Base-by-base conservation (phyloP, 2,888 invertebrate genomes). In the Girardia tigrina region DNA sequence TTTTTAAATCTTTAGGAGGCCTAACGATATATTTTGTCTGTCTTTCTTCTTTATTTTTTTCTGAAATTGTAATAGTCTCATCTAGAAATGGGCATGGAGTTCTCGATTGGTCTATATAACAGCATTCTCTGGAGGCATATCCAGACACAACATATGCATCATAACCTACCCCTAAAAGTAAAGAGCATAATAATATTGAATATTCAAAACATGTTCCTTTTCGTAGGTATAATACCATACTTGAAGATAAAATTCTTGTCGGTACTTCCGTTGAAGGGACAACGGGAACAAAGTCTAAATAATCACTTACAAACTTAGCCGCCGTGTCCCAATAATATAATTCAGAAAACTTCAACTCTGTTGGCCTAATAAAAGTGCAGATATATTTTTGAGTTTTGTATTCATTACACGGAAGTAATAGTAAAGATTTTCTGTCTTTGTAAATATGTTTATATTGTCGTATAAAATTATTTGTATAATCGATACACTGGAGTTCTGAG, bases 141-240 rank as follows among this genome's bases (percentile, higher is more conserved):
- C 93, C 93, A 75, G 90, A 91, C 0, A 90, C 91, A 0, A 93
- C 90, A 82, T 90, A 91, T 0, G 93, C 91, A 79, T 92, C 90
- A 83, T 90, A 93, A 0, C 90, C 90, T 12, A 89, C 88, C 0
- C 92, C 93, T 74, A 90, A 87, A 12, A 94, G 86, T 82, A 92
- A 87, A 6, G 92, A 91, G 12, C 88, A 89, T n/a, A 92, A 85
- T 6, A 91, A 86, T 0, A 89, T 90, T 0, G 91, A 89, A 82
- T 90, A 87, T 84, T 94, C 94, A 82, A 90, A 92, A 42, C 89
- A 89, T 81, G 91, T 90, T 0, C 90, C 93, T 72, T 87, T 88
- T 79, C 90, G 90, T 0, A 88, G 86, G 72, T 88, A 84, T 76
- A 92, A 84, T 4, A 90, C 86, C 23, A 89, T 89, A 76, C 88